phyloP scores from a whole-genome alignment of 2,888 invertebrate genomes.

The Leptinotarsa peninsularis region DNA sequence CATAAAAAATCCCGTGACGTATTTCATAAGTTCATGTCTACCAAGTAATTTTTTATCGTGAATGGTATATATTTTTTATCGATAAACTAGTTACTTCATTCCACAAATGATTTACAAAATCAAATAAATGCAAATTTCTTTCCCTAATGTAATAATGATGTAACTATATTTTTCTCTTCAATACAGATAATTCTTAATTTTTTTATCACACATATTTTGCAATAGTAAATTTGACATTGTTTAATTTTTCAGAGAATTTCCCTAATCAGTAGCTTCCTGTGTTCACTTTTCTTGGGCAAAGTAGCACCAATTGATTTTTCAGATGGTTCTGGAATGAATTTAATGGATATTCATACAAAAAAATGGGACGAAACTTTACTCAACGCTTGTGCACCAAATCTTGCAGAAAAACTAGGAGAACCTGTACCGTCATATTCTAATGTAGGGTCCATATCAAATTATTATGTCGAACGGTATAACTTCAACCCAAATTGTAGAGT shows the following conservation, averaged over 20 bases:
- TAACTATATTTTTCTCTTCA: no score
- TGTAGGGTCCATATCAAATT: slow-evolving; percentile 80
- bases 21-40: no score
- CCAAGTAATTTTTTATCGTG: no score
- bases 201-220: neutral
- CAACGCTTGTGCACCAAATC: slow-evolving; percentile 80
- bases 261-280: slow-evolving; percentile 91
- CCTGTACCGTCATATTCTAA: slow-evolving; percentile 78
- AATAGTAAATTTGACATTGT: neutral
- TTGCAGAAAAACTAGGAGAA: slow-evolving; percentile 79
- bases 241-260: slow-evolving; percentile 80
- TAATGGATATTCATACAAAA: slow-evolving; percentile 84
- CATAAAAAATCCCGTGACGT: no score
- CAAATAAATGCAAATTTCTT: no score
- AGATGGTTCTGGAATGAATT: slow-evolving; percentile 97
- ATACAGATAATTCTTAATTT: no score
- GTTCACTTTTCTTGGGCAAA: slow-evolving; percentile 86
- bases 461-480: slow-evolving; percentile 88
- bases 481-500: slow-evolving; percentile 85
- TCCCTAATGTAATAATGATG: no score
- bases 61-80: no score
- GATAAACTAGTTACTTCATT: no score
- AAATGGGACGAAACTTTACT: slow-evolving; percentile 82
- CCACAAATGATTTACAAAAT: no score
- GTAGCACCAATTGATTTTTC: slow-evolving; percentile 92